Percentiles rank a stretch among this genome's conserved stretches.
phyloP scores from a whole-genome alignment of 2,797 vertebrate genomes.

The Melanotaenia pygmaea region DNA sequence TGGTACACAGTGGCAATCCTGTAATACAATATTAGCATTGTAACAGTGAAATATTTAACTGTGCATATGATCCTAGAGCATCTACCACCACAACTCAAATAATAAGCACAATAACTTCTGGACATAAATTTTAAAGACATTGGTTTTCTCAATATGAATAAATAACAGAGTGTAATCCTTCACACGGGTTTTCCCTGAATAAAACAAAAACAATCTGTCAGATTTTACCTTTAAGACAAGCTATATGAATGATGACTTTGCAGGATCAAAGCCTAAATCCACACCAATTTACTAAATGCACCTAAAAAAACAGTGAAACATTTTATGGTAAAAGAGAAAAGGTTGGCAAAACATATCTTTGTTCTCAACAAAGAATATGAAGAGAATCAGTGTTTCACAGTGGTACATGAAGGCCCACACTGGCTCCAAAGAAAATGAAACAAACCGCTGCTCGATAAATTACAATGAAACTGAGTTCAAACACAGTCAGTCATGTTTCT shows the following conservation, averaged over 20 bases:
- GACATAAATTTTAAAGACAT: slow-evolving; percentile 34
- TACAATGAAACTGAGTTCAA: slow-evolving; percentile 1
- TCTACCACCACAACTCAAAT: slow-evolving; percentile 26
- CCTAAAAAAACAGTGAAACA: slow-evolving; percentile 31
- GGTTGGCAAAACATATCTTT: slow-evolving; percentile 24
- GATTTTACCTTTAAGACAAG: slow-evolving; percentile 31
- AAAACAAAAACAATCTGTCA: slow-evolving; percentile 30
- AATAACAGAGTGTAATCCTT: slow-evolving; percentile 46
- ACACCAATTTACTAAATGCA: slow-evolving; percentile 25
- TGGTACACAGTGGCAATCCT: slow-evolving; percentile 13
- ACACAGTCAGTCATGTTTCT: slow-evolving; percentile 3
- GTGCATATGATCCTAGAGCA: slow-evolving; percentile 31
- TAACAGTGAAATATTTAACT: slow-evolving; percentile 45
- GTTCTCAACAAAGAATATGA: slow-evolving; percentile 28
- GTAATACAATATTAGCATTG: slow-evolving; percentile 31
- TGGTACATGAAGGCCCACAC: slow-evolving; percentile 49
- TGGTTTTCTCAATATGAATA: slow-evolving; percentile 54
- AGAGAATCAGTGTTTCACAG: slow-evolving; percentile 48
- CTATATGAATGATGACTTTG: slow-evolving; percentile 22
- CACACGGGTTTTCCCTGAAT: slow-evolving; percentile 44
- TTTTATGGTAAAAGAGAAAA: slow-evolving; percentile 44
- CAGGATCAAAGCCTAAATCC: slow-evolving; percentile 28
- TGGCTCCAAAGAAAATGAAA: slow-evolving; percentile 31
- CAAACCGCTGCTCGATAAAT: slow-evolving; percentile 19
- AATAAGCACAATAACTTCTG: slow-evolving; percentile 43